These are phyloP conservation scores for Antheraea mylitta DNA, from an alignment of 1,140 invertebrate genomes.

Conservation along the genomic window DNA sequence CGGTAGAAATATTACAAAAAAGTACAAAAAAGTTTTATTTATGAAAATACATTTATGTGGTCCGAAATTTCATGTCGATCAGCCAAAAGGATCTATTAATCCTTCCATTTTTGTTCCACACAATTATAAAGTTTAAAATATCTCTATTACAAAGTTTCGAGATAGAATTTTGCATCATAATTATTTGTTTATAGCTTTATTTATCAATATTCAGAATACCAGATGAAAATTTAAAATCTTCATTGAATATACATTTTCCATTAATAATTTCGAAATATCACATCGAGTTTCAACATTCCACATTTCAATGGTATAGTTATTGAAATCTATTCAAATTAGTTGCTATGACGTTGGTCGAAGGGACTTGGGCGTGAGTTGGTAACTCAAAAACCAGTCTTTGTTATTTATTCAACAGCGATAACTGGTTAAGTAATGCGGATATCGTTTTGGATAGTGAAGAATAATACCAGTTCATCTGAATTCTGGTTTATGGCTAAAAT, in stretches of 20 bases:
- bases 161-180: too few species aligned
- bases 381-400: neutral
- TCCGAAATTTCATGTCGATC: too few species aligned
- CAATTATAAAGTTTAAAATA: too few species aligned
- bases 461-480: neutral
- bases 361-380: neutral
- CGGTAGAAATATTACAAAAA: too few species aligned
- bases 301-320: neutral
- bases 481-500: neutral
- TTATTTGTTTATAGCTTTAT: neutral
- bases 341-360: neutral
- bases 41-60: too few species aligned
- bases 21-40: too few species aligned
- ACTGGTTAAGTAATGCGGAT: neutral
- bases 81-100: too few species aligned
- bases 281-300: neutral
- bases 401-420: neutral
- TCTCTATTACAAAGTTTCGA: too few species aligned
- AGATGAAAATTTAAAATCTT: neutral
- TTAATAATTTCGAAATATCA: neutral
- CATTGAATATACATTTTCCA: neutral
- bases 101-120: too few species aligned
- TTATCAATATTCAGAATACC: neutral
- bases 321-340: neutral
- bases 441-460: neutral